Base-by-base conservation (phyloP, 2,888 invertebrate species). In the Epirrita christyi region DNA sequence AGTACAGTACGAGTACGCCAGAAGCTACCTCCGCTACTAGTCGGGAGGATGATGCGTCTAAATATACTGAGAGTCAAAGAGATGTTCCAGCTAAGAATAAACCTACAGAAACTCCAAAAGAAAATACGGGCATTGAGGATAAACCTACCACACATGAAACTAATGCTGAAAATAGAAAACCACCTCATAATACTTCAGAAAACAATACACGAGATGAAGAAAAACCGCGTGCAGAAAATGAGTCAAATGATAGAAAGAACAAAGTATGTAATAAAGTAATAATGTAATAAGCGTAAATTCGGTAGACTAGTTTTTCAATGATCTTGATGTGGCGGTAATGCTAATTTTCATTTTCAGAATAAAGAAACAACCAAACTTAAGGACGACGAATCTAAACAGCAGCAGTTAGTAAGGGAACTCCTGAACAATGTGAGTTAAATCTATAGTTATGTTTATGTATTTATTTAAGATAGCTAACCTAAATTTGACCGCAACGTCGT, bases 381-480 rank as follows among this genome's bases (percentile, higher is more conserved):
- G 8, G 15, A 47, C 6, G 13, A 55, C 6, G 36, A 41, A 7
- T 38, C 44, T 2, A 56, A 61, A 0, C 61, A 67, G n/a, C 10
- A 64, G 4, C 63, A 72, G 32, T 41, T 60, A 13, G 47, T 72
- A 15, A 28, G 68, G 14, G 69, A 75, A 28, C 51, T 73, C 0
- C 55, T 73, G 4, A 69, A 75, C 27, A 71, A 73, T 44, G 74
- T 78, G 63, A 64, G 61, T 43, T 28, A 11, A 3, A 21, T 3
- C 21, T 13, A 29, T 36, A 14, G 14, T 38, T 14, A 3, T 21
- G 2, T 38, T 38, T 14, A 8, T n/a, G n/a, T 36, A 10, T 7
- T 36, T 36, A 36, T n/a, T n/a, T 11, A 36, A n/a, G n/a, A 6
- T 36, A 21, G 21, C 2, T 3, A 36, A 36, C n/a, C 0, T 10